Percentiles rank a stretch among this genome's conserved stretches.
Conservation (phyloP, 2,888 invertebrate species). For the Pterostichus madidus region DNA sequence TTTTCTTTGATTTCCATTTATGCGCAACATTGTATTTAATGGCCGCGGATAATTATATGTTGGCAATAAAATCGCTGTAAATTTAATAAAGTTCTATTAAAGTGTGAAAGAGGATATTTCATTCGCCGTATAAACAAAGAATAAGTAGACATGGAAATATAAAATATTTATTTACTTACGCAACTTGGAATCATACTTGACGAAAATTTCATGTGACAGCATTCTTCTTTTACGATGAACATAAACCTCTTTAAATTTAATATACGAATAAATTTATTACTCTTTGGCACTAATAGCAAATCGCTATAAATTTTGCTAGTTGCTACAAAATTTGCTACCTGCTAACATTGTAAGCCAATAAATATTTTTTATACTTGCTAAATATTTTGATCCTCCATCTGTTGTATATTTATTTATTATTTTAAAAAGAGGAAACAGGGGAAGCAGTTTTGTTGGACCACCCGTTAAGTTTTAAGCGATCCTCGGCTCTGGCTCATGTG, state of each 20-base stretch:
- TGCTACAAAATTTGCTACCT: constrained; percentile 7
- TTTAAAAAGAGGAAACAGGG: too few species aligned
- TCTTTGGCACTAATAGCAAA: constrained; percentile 16
- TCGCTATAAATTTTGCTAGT: constrained; percentile 3
- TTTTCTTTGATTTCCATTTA: too few species aligned
- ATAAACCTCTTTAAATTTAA: constrained; percentile 45
- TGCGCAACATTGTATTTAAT: too few species aligned
- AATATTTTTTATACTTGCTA: not conserved
- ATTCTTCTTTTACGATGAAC: constrained; percentile 14
- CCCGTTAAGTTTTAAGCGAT: too few species aligned
- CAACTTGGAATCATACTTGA: constrained; percentile 1
- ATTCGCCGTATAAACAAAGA: not conserved
- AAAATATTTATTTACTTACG: not conserved
- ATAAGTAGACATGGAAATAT: not conserved
- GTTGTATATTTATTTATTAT: too few species aligned
- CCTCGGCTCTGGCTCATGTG: constrained; percentile 1
- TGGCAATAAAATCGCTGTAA: not conserved
- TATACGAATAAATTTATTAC: constrained; percentile 5
- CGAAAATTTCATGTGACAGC: constrained; percentile 19
- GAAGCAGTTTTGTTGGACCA: too few species aligned
- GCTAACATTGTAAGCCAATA: not conserved
- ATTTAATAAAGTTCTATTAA: not conserved
- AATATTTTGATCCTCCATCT: not conserved
- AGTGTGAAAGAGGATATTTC: too few species aligned
- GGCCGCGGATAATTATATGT: not conserved